Evolutionary conservation across 2,888 invertebrate species (phyloP), one percentile per base, ranked within the genome.

Genomic region (Unio delphinus): DNA sequence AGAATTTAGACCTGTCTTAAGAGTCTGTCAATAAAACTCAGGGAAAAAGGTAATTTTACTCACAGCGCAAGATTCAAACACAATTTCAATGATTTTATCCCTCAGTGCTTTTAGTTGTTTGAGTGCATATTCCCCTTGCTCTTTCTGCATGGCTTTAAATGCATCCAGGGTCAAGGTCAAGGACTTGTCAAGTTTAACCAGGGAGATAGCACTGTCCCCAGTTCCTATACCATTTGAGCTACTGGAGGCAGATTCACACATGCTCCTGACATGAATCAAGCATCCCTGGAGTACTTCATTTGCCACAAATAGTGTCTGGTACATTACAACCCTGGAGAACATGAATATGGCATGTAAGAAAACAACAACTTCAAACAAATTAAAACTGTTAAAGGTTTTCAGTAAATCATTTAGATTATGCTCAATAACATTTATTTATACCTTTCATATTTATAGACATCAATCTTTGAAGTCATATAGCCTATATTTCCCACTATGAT

Each of bases 261-360:
- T 70, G 57, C 81, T 80, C 26, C 85, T 80, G 0, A 89, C 85
- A 68, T 89, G 89, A 23, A 89, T 81, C 64, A 89, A 67, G 70
- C 89, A 89, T 11, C 89, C 89, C 68, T 88, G 89, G 17, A 89
- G 81, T 6, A 89, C 85, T 73, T 89, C 89, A 78, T 89, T 89
- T 66, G 87, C 88, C 26, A 83, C 75, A 73, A 89, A 89, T 34
- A 89, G 79, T 6, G 75, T 75, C 68, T 83, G 85, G 65, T 79
- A 80, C 61, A 89, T 73, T 15, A 79, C 75, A 3, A 59, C 74
- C 64, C 89, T 89, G 78, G 17, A 78, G 76, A 26, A 55, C 55
- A 62, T 58, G 65, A 69, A 20, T 5, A 67, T 26, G 45, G 11
- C 45, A 45, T 20, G 17, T 63, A 63, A 28, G 15, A 4, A 45